Evolutionary conservation across 2,797 vertebrate species (phyloP), one percentile per base, ranked within the genome.

Genomic region (Cirrhinus molitorella): DNA sequence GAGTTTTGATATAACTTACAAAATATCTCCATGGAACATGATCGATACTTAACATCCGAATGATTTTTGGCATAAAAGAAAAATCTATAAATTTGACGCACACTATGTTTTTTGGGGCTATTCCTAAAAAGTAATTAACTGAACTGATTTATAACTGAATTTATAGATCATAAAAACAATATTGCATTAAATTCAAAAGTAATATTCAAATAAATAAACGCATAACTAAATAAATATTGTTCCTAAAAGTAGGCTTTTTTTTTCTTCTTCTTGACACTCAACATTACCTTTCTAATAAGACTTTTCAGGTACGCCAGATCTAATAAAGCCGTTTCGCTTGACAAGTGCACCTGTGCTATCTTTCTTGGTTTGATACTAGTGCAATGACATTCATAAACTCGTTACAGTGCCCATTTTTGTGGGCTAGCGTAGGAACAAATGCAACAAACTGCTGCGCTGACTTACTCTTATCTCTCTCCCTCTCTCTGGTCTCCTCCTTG

Each of bases 401-500:
- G 21, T 34, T 31, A 28, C 4, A 21, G 10, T 34, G 28, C 31
- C 25, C 10, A 51, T 51, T 31, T 71, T 2, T 4, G 25, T 1
- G 47, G 11, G 25, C 0, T 31, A 51, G 2, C 19, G 68, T 31
- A 9, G 1, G 28, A 14, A 73, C 28, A 74, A 37, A 75, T 11
- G n/a, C 34, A 73, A 28, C 68, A 72, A 57, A 75, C 34, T 43
- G 51, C 4, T 1, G 51, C 7, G 25, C 21, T 23, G 51, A 40
- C 45, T 71, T 47, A 40, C 66, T 59, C 40, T 63, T 13, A n/a
- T 61, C 21, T 72, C 49, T 71, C 51, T 51, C 21, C 65, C 49
- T 67, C 49, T 59, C 40, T 68, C 71, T 51, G 14, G 4, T 79
- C 55, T 71, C 72, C 49, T 28, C 57, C 57, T 25, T 34, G 79